Evolutionary conservation across 1,140 invertebrate species (phyloP).

Genomic region (Sitobion miscanthi): DNA sequence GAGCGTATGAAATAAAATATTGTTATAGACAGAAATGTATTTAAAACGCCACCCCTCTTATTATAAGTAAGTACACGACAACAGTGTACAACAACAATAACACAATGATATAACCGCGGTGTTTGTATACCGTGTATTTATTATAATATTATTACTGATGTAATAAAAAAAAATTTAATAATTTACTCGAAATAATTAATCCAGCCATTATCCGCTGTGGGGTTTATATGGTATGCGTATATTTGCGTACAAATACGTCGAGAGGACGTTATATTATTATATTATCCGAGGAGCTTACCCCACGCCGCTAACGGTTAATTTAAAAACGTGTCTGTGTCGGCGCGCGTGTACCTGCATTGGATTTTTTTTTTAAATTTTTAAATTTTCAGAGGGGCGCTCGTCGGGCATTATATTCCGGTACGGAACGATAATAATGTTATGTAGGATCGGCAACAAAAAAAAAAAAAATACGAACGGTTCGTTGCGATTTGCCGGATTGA

Average conservation of each 20-base stretch:
- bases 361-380: background rate
- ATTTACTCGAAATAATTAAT: conserved; percentile 3
- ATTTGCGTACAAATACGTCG: background rate
- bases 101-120: background rate
- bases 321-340: background rate
- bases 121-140: conserved; percentile 10
- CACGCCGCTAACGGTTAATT: background rate
- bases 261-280: background rate
- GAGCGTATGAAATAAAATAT: background rate
- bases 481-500: background rate
- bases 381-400: background rate
- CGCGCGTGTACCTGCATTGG: background rate
- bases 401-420: background rate
- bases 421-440: background rate
- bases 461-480: background rate
- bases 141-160: background rate
- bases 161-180: background rate
- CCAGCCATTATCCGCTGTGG: background rate
- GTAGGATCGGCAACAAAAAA: background rate
- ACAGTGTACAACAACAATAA: conserved; percentile 13
- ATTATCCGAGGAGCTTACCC: background rate
- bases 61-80: conserved; percentile 1
- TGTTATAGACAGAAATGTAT: conserved; percentile 23
- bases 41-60: conserved; percentile 32
- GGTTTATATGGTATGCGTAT: background rate